These are phyloP conservation scores for Brachyrhaphis roseni DNA, from an alignment of 2,797 vertebrate genomes.

Conservation along the genomic window DNA sequence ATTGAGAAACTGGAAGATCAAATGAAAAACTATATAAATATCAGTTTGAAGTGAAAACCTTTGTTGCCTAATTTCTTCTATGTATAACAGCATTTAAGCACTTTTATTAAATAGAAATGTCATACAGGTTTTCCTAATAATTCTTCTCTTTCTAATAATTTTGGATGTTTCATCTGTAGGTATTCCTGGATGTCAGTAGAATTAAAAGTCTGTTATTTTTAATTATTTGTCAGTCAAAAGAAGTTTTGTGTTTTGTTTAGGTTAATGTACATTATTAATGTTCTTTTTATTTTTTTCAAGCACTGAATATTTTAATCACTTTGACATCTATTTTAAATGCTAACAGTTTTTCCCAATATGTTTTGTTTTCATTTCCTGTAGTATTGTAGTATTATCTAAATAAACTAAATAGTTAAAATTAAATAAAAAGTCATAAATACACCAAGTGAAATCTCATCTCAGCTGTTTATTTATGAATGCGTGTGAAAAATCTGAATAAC, in stretches of 20 bases:
- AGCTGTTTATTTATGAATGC: neutral
- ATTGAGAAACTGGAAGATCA: neutral
- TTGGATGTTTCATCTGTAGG: neutral
- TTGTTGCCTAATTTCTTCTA: neutral
- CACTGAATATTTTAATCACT: neutral
- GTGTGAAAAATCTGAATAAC: neutral
- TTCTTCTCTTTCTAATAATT: conserved; percentile 17
- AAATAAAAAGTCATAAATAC: neutral
- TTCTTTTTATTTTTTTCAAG: neutral
- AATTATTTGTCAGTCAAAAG: neutral
- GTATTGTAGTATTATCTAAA: neutral
- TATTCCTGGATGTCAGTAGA: neutral
- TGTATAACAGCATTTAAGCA: conserved; percentile 12
- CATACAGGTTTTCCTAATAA: conserved; percentile 47
- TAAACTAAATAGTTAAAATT: neutral
- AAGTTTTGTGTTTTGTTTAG: neutral
- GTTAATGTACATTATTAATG: neutral
- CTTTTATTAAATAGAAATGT: conserved; percentile 8
- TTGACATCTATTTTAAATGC: neutral
- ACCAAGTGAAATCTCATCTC: neutral
- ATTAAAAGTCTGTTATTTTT: neutral
- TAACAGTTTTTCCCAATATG: neutral
- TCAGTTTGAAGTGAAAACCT: conserved; percentile 16
- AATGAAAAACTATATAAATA: neutral
- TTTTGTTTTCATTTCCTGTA: neutral